phyloP scores from a whole-genome alignment of 2,888 invertebrate species.

The Dynastes grantii region DNA sequence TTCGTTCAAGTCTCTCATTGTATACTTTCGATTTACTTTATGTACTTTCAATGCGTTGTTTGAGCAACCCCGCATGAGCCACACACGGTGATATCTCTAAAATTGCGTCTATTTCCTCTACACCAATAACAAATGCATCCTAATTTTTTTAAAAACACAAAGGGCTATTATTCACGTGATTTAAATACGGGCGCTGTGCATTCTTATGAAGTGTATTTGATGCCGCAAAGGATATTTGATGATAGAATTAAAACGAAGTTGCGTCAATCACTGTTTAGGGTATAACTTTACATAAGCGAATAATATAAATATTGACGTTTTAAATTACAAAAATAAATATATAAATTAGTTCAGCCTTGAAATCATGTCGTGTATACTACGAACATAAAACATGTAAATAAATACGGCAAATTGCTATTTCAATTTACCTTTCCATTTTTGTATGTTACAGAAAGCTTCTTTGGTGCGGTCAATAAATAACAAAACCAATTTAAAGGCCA shows the following conservation, averaged over 20 bases:
- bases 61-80: slow-evolving; percentile 47
- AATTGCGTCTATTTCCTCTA: slow-evolving; percentile 5
- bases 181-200: neutral
- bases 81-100: slow-evolving; percentile 47
- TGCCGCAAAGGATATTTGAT: too few relatives aligned
- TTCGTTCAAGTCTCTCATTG: slow-evolving; percentile 42
- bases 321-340: slow-evolving; percentile 6
- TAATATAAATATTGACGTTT: slow-evolving; percentile 8
- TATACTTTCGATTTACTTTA: slow-evolving; percentile 48
- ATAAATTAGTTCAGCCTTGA: neutral
- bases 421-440: too few relatives aligned
- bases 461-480: too few relatives aligned
- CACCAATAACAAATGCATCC: neutral
- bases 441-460: too few relatives aligned
- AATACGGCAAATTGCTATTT: too few relatives aligned
- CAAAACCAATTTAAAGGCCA: too few relatives aligned
- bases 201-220: neutral
- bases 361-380: neutral
- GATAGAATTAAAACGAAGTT: neutral
- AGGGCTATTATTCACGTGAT: slow-evolving; percentile 9
- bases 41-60: neutral
- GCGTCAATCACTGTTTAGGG: neutral
- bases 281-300: neutral
- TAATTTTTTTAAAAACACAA: neutral
- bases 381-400: too few relatives aligned